Conservation (phyloP, 2,888 invertebrate species). For the Acrobasis suavella region DNA sequence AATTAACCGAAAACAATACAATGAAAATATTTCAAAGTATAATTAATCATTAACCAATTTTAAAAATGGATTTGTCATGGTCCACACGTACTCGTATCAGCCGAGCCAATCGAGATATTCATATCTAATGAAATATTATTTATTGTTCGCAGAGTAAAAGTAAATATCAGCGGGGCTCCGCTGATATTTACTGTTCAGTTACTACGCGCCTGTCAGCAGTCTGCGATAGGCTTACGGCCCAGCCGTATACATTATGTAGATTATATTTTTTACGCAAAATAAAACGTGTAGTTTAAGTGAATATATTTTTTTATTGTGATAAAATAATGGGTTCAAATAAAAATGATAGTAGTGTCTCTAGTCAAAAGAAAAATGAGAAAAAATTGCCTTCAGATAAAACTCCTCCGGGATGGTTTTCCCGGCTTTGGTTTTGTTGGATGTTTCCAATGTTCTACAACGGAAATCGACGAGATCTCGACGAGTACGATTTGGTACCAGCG, state of each 20-base stretch:
- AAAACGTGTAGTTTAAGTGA: not conserved
- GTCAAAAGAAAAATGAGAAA: slow-evolving; percentile 33
- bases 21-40: not conserved
- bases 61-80: not conserved
- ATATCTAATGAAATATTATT: not conserved
- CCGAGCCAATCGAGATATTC: slow-evolving; percentile 2
- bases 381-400: slow-evolving; percentile 42
- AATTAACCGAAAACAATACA: not conserved
- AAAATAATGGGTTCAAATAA: slow-evolving; percentile 12
- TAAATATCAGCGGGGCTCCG: slow-evolving; percentile 10
- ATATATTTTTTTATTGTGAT: not conserved
- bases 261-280: not conserved
- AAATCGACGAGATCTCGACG: slow-evolving; percentile 86
- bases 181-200: too few relatives aligned
- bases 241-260: slow-evolving; percentile 4
- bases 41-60: not conserved
- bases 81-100: not conserved
- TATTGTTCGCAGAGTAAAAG: slow-evolving; percentile 4
- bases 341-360: slow-evolving; percentile 32
- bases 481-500: slow-evolving; percentile 88
- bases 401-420: slow-evolving; percentile 77
- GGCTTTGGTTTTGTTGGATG: slow-evolving; percentile 88
- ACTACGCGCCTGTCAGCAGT: not conserved
- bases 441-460: slow-evolving; percentile 89
- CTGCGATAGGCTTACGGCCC: slow-evolving; percentile 4